These are phyloP conservation scores for Danio tinwini DNA, from an alignment of 2,797 vertebrate species.

Conservation along the genomic window DNA sequence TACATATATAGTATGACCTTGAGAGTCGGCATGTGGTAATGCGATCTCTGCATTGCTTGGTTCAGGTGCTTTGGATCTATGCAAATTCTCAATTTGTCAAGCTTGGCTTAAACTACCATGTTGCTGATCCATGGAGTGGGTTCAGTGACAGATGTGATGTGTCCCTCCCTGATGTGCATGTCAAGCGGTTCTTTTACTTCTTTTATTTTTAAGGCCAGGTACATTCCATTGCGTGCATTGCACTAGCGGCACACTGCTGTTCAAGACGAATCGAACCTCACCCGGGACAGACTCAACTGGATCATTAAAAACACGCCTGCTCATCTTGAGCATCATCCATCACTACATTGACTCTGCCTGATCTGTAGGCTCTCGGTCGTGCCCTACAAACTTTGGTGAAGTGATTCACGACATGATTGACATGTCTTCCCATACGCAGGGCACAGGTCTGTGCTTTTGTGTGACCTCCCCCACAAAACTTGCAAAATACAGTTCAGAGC, in stretches of 20 bases:
- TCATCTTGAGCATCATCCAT: too few species aligned
- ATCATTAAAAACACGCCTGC: slow-evolving; percentile 15
- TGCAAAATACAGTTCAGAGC: slow-evolving; percentile 45
- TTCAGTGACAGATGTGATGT: slow-evolving; percentile 25
- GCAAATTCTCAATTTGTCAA: slow-evolving; percentile 50
- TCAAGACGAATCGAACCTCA: slow-evolving; percentile 33
- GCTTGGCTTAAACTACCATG: slow-evolving; percentile 6
- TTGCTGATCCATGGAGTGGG: slow-evolving; percentile 28
- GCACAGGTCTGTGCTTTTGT: slow-evolving; percentile 15
- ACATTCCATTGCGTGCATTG: slow-evolving; percentile 43
- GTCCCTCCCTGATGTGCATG: slow-evolving; percentile 40
- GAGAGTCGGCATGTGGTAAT: slow-evolving; percentile 66
- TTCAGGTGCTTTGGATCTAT: slow-evolving; percentile 69
- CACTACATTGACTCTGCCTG: background rate
- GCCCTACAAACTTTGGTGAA: slow-evolving; percentile 49
- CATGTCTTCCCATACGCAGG: slow-evolving; percentile 37
- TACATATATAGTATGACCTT: slow-evolving; percentile 71
- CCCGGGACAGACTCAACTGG: slow-evolving; percentile 41
- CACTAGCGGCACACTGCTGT: slow-evolving; percentile 17
- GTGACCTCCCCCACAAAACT: slow-evolving; percentile 45
- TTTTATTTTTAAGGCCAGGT: slow-evolving; percentile 39
- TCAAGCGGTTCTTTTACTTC: slow-evolving; percentile 51
- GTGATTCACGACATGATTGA: slow-evolving; percentile 46
- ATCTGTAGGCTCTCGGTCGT: background rate
- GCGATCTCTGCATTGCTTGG: slow-evolving; percentile 64